These are phyloP conservation scores for Neotoxoptera formosana DNA, from an alignment of 1,140 invertebrate genomes.

Conservation along the genomic window DNA sequence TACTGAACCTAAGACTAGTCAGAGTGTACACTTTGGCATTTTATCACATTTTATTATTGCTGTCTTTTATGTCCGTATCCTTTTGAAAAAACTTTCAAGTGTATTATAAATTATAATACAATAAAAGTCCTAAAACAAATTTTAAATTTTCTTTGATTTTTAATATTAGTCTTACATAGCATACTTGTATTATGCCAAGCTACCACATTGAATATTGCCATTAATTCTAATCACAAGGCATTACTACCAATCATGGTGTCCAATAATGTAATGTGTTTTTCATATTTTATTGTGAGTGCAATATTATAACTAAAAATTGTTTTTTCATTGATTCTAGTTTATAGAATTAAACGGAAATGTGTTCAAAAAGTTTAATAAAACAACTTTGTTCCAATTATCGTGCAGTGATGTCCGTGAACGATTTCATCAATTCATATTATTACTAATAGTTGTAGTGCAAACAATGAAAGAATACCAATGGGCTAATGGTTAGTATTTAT, in stretches of 20 bases:
- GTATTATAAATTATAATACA: too few species aligned
- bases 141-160: constrained; percentile 64
- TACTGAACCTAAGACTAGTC: constrained; percentile 85
- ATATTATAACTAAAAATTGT: not conserved
- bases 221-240: constrained; percentile 98
- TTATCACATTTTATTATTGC: constrained; percentile 89
- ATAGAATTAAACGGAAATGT: constrained; percentile 98
- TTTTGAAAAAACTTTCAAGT: constrained; percentile 65
- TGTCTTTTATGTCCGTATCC: constrained; percentile 93
- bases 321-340: constrained; percentile 73
- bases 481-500: constrained; percentile 72
- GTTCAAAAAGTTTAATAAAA: constrained; percentile 99
- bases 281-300: not conserved
- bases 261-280: constrained; percentile 82
- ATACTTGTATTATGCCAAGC: constrained; percentile 93
- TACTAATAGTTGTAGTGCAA: constrained; percentile 94
- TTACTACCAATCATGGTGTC: constrained; percentile 99
- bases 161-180: constrained; percentile 82
- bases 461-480: constrained; percentile 99
- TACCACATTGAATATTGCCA: constrained; percentile 96
- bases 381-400: constrained; percentile 94
- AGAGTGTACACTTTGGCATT: constrained; percentile 85
- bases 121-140: not conserved
- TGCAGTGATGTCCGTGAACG: constrained; percentile 97
- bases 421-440: constrained; percentile 89